Evolutionary conservation across 2,797 vertebrate species (phyloP).

Genomic region (Enteromius unitaeniatus): DNA sequence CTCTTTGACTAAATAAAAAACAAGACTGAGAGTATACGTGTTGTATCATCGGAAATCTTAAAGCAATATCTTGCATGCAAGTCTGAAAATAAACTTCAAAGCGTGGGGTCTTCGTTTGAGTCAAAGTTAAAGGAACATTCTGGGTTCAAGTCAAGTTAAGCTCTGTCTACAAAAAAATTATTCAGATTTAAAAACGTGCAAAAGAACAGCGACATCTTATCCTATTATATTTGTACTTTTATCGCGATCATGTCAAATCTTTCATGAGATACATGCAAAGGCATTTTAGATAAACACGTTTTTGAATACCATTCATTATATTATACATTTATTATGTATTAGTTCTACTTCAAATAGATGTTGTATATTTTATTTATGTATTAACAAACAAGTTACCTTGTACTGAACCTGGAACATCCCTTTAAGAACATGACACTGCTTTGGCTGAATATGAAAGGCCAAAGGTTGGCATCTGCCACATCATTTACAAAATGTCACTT

Average conservation of each 20-base stretch:
- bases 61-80: slow-evolving; percentile 13
- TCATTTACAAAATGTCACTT: slow-evolving; percentile 26
- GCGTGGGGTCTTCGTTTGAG: neutral
- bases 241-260: neutral
- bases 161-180: neutral
- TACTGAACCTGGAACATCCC: neutral
- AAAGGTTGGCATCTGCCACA: slow-evolving; percentile 9
- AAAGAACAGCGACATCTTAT: neutral
- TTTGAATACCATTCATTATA: neutral
- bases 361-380: neutral
- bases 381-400: neutral
- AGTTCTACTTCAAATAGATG: neutral
- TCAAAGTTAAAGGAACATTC: slow-evolving; percentile 9
- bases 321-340: neutral
- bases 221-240: neutral
- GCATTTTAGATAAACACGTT: neutral
- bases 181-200: neutral
- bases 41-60: slow-evolving; percentile 2
- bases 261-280: neutral
- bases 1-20: slow-evolving; percentile 12
- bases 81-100: slow-evolving; percentile 16
- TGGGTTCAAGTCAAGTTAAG: slow-evolving; percentile 21
- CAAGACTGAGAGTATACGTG: neutral
- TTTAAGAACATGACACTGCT: neutral
- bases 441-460: slow-evolving; percentile 18